Evolutionary conservation across 2,888 invertebrate genomes (phyloP), one percentile per base, ranked within the genome.

Genomic region (Campoplex nolae): DNA sequence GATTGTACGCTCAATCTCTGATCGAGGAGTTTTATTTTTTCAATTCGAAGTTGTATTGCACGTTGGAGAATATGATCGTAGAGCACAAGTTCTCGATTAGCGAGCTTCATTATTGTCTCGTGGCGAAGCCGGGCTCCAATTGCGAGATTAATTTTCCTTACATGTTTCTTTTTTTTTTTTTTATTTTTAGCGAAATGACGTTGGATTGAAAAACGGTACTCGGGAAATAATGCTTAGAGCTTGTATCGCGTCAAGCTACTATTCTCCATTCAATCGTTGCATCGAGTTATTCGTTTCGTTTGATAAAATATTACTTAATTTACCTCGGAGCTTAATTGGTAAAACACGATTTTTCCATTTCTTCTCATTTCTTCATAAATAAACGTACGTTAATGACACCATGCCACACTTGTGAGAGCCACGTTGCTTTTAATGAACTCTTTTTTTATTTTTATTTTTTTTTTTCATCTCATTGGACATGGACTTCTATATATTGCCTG

Each of bases 101-200:
- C 91, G 91, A 91, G 91, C 92, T 91, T 92, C 90, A 92, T 93
- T 93, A 94, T 92, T 92, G 92, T 92, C 91, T 92, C 91, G 86
- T 88, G 87, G 90, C 88, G 85, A 91, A 89, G 89, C 91, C 89
- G 90, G 89, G 91, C 89, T 88, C 90, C 84, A 85, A 74, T 83
- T 81, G 71, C 84, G 83, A 83, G 56, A 77, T 84, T 56, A 58
- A 77, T 78, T 68, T 67, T 75, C 68, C 35, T 75, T 71, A 65
- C 18, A 71, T 78, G 84, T 80, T 79, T 38, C 80, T 79, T 32
- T 45, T 45, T 45, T 13, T 62, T 78, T 80, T 79, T 38, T 82
- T 79, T 32, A 1, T 45, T 45, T 13, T 62, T 78, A 58, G 42
- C 81, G 48, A 71, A 71, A 32, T 80, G n/a, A 73, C 88, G 85